Evolutionary conservation across 2,888 invertebrate species (phyloP).

Genomic region (Trissolcus japonicus): DNA sequence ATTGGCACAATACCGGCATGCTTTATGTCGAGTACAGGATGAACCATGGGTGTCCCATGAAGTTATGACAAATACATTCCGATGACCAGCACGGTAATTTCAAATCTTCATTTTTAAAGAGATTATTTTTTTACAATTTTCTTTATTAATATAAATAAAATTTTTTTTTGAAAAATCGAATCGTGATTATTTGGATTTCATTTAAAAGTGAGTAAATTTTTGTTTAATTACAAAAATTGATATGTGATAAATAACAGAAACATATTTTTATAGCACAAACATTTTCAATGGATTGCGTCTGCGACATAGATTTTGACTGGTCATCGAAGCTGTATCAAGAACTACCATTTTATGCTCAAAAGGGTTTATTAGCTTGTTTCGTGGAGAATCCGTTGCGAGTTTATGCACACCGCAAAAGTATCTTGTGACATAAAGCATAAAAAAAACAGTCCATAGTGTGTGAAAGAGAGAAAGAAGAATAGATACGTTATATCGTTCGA

Average conservation of each 20-base stretch:
- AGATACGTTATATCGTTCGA: no score
- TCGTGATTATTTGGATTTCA: no score
- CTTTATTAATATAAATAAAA: no score
- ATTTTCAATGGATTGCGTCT: constrained; percentile 73
- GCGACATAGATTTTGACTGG: constrained; percentile 74
- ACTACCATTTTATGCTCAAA: constrained; percentile 67
- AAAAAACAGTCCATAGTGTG: not conserved
- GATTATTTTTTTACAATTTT: not conserved
- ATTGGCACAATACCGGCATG: constrained; percentile 95
- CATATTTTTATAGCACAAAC: constrained; percentile 57
- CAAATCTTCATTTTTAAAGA: not conserved
- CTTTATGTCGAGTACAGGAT: constrained; percentile 87
- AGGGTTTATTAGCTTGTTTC: constrained; percentile 62
- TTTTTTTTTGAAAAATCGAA: no score
- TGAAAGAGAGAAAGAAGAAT: not conserved
- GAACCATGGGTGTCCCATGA: constrained; percentile 86
- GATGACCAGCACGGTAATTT: constrained; percentile 72
- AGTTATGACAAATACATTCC: constrained; percentile 79
- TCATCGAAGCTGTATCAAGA: constrained; percentile 63
- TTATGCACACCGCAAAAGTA: constrained; percentile 57
- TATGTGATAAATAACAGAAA: constrained; percentile 1
- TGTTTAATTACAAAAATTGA: no score
- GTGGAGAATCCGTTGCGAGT: constrained; percentile 67
- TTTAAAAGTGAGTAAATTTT: not conserved
- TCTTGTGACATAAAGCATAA: constrained; percentile 16